These are phyloP conservation scores for Toxonevra muliebris DNA, from an alignment of 2,888 invertebrate species.

Conservation along the genomic window DNA sequence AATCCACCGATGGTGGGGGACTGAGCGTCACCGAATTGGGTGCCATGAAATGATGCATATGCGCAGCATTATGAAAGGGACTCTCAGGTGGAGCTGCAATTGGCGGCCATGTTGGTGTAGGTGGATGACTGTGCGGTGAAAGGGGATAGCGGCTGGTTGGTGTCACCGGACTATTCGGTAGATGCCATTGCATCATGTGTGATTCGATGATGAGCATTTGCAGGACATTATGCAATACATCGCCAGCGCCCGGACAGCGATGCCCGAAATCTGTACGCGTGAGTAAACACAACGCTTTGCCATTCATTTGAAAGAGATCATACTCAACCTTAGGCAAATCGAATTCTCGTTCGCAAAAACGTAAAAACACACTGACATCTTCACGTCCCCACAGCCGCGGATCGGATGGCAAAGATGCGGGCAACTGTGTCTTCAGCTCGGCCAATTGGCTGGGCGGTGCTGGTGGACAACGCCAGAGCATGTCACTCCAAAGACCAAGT, in stretches of 20 bases:
- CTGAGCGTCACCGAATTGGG: slow-evolving; percentile 88
- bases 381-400: slow-evolving; percentile 91
- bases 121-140: slow-evolving; percentile 83
- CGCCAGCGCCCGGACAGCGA: slow-evolving; percentile 91
- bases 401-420: slow-evolving; percentile 84
- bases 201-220: slow-evolving; percentile 87
- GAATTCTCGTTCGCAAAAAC: slow-evolving; percentile 92
- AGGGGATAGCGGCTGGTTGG: slow-evolving; percentile 84
- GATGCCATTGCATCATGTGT: slow-evolving; percentile 78
- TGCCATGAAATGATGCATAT: slow-evolving; percentile 74
- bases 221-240: slow-evolving; percentile 91
- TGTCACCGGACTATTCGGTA: slow-evolving; percentile 83
- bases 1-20: slow-evolving; percentile 89
- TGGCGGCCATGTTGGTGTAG: slow-evolving; percentile 79
- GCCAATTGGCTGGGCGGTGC: slow-evolving; percentile 80
- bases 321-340: slow-evolving; percentile 90
- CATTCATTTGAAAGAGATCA: slow-evolving; percentile 96
- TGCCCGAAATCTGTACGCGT: slow-evolving; percentile 91
- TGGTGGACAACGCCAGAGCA: slow-evolving; percentile 87
- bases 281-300: slow-evolving; percentile 91
- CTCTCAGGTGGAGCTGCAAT: slow-evolving; percentile 66
- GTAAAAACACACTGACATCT: slow-evolving; percentile 85
- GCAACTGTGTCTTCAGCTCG: slow-evolving; percentile 88
- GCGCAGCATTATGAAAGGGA: slow-evolving; percentile 68
- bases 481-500: slow-evolving; percentile 83